Evolutionary conservation across 2,113 vertebrate species (phyloP).

Genomic region (Aptenodytes patagonicus): DNA sequence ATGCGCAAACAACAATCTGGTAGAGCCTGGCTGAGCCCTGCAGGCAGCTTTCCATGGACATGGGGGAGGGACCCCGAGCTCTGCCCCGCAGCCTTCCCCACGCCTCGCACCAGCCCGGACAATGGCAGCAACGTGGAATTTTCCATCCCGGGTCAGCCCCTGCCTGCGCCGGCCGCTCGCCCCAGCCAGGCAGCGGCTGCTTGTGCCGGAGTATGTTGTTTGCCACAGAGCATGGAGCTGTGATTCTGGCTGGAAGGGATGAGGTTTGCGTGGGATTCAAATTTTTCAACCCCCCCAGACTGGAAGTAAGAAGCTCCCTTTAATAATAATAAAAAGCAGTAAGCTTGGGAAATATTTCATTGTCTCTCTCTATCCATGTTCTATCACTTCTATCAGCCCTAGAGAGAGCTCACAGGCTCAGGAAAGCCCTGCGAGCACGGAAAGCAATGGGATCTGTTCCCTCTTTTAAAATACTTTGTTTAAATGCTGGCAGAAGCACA

Average conservation of each 20-base stretch:
- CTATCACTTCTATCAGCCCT: conserved; percentile 10
- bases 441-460: conserved; percentile 6
- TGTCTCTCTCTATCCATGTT: conserved; percentile 33
- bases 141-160: conserved; percentile 7
- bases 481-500: conserved; percentile 60
- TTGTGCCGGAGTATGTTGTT: neutral
- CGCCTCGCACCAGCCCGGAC: neutral
- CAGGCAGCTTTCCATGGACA: neutral
- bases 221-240: neutral
- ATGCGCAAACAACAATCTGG: neutral
- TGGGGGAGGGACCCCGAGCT: neutral
- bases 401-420: neutral
- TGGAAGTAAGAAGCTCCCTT: conserved; percentile 48
- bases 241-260: conserved; percentile 16
- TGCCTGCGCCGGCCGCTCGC: neutral
- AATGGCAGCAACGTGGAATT: conserved; percentile 24
- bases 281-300: neutral
- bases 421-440: conserved; percentile 10
- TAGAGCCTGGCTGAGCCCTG: neutral
- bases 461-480: conserved; percentile 55
- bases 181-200: neutral
- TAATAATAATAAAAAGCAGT: conserved; percentile 23
- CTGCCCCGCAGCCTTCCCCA: neutral
- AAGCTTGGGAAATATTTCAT: conserved; percentile 31
- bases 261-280: conserved; percentile 46